Percentiles rank a stretch among this genome's conserved stretches.
These are phyloP conservation scores for Miltochrista miniata DNA, from an alignment of 2,888 invertebrate genomes.

Conservation along the genomic window DNA sequence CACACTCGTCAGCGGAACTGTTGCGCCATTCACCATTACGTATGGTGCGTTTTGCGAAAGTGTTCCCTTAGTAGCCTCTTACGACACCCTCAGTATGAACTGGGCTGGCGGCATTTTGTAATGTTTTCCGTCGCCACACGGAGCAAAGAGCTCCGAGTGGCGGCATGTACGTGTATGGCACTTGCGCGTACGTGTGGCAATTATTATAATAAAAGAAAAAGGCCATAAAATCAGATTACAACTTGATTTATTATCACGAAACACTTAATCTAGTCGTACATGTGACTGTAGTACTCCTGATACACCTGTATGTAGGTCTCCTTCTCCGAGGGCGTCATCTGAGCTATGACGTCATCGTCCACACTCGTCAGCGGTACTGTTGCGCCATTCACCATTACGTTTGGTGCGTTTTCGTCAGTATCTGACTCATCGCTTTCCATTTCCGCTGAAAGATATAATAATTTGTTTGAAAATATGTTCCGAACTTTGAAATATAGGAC, in stretches of 20 bases:
- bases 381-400: constrained; percentile 91
- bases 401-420: constrained; percentile 90
- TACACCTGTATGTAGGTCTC: constrained; percentile 97
- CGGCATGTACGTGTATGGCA: too few relatives aligned
- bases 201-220: too few relatives aligned
- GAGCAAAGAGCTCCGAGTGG: too few relatives aligned
- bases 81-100: too few relatives aligned
- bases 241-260: constrained; percentile 28
- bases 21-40: constrained; percentile 91
- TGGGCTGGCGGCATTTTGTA: too few relatives aligned
- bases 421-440: constrained; percentile 90
- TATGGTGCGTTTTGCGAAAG: constrained; percentile 92
- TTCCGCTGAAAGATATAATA: constrained; percentile 77
- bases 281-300: constrained; percentile 96
- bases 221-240: too few relatives aligned
- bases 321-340: constrained; percentile 96
- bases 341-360: constrained; percentile 92
- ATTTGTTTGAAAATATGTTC: not conserved
- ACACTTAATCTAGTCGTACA: constrained; percentile 86
- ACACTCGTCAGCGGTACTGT: constrained; percentile 92
- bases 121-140: too few relatives aligned
- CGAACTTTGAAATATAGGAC: too few relatives aligned
- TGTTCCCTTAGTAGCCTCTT: too few relatives aligned
- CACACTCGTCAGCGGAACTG: constrained; percentile 92
- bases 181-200: too few relatives aligned